These are phyloP conservation scores for Psittacula echo DNA, from an alignment of 2,797 vertebrate species.

Conservation along the genomic window DNA sequence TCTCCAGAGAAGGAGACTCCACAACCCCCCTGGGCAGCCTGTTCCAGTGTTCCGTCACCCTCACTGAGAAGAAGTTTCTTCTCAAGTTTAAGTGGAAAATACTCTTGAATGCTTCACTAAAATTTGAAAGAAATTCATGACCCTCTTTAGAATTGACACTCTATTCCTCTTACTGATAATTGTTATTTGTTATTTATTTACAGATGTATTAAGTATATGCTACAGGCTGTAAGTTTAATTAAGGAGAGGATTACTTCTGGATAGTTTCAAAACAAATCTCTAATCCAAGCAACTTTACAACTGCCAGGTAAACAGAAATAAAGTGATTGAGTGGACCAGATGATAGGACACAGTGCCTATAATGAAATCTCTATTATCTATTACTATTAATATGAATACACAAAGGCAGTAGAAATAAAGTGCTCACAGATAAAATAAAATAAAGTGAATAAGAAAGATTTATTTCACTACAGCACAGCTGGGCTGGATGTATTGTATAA, in stretches of 20 bases:
- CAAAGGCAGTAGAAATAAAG: neutral
- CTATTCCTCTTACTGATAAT: neutral
- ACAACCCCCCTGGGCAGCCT: no score
- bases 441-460: neutral
- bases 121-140: neutral
- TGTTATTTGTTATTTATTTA: neutral
- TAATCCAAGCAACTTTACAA: neutral
- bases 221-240: neutral
- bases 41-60: no score
- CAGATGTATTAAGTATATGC: neutral
- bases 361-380: neutral
- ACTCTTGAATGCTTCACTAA: neutral
- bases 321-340: neutral
- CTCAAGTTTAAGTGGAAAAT: no score
- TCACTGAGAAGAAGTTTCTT: no score
- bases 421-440: neutral
- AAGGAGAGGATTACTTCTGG: neutral
- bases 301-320: neutral
- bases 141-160: neutral
- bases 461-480: neutral
- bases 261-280: neutral
- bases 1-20: no score
- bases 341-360: neutral
- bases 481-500: neutral
- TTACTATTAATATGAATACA: neutral